Percentiles rank a stretch among this genome's conserved stretches.
Conservation (phyloP, 2,888 invertebrate genomes). For the Melolontha melolontha region DNA sequence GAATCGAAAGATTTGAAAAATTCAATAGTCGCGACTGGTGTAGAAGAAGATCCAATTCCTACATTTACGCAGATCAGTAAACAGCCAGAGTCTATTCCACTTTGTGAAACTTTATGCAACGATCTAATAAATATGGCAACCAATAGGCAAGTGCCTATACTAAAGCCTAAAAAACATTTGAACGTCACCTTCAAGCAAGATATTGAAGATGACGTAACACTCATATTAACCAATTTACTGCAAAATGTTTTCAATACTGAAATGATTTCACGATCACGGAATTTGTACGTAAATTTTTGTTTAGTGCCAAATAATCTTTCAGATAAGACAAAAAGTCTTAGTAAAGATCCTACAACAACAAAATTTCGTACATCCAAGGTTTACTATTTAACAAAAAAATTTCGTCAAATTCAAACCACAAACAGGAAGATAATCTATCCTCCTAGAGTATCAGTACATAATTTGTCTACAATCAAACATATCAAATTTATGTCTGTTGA, state of each 20-base stretch:
- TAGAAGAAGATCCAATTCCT: constrained; percentile 22
- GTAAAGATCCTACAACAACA: not conserved
- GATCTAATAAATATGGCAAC: constrained; percentile 20
- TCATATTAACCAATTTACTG: constrained; percentile 17
- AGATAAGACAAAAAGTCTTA: constrained; percentile 18
- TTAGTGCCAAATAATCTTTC: constrained; percentile 24
- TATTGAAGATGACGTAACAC: constrained; percentile 13
- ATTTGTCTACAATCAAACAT: constrained; percentile 32
- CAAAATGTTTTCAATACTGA: constrained; percentile 19
- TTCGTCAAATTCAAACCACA: not conserved
- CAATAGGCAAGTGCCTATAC: constrained; percentile 3
- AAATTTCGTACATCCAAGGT: constrained; percentile 24
- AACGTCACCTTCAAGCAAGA: constrained; percentile 17
- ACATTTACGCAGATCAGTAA: constrained; percentile 18
- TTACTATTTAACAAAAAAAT: constrained; percentile 15
- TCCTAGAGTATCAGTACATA: constrained; percentile 38
- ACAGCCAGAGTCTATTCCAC: constrained; percentile 10
- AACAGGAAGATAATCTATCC: constrained; percentile 1
- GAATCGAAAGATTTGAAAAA: constrained; percentile 42
- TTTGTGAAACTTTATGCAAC: constrained; percentile 18
- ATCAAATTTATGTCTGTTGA: constrained; percentile 22
- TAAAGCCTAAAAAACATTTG: constrained; percentile 27
- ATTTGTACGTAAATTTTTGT: constrained; percentile 38
- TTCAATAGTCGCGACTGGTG: constrained; percentile 28
- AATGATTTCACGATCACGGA: not conserved